Percentiles rank a stretch among this genome's conserved stretches.
These are phyloP conservation scores for Carabus problematicus DNA, from an alignment of 2,888 invertebrate genomes.

Conservation along the genomic window DNA sequence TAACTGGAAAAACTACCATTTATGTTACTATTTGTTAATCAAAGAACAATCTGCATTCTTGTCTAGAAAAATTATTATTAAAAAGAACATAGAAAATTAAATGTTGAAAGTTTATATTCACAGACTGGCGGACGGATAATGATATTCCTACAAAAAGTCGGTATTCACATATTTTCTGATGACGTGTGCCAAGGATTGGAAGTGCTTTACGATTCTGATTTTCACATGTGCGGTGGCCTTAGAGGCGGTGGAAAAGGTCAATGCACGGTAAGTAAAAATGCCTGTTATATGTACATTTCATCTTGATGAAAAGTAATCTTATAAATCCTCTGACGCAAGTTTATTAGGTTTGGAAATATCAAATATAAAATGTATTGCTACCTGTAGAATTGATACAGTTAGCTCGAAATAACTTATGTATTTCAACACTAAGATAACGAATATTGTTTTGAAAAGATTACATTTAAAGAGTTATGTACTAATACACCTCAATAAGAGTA, in stretches of 20 bases:
- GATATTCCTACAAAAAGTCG: slow-evolving; percentile 55
- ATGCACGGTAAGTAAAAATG: slow-evolving; percentile 53
- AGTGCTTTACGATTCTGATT: slow-evolving; percentile 50
- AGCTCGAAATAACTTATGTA: no score
- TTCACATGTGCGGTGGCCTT: slow-evolving; percentile 60
- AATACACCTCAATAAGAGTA: no score
- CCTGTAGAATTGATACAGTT: no score
- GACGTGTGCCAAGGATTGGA: slow-evolving; percentile 56
- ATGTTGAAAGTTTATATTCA: slow-evolving; percentile 14
- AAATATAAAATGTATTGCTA: no score
- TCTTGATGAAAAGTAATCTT: no score
- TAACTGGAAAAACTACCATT: not conserved
- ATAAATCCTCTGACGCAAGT: no score
- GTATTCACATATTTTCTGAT: slow-evolving; percentile 55
- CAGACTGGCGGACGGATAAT: slow-evolving; percentile 56
- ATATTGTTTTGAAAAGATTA: no score
- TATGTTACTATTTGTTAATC: not conserved
- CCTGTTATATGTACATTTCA: no score
- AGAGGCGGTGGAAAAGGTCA: slow-evolving; percentile 60
- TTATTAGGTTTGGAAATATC: no score
- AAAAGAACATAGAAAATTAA: no score
- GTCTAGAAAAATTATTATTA: no score
- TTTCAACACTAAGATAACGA: not conserved
- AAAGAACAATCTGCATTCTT: not conserved
- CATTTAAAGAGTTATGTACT: no score